Base-by-base conservation (phyloP, 1,140 invertebrate genomes). In the Potamilus streckersoni region DNA sequence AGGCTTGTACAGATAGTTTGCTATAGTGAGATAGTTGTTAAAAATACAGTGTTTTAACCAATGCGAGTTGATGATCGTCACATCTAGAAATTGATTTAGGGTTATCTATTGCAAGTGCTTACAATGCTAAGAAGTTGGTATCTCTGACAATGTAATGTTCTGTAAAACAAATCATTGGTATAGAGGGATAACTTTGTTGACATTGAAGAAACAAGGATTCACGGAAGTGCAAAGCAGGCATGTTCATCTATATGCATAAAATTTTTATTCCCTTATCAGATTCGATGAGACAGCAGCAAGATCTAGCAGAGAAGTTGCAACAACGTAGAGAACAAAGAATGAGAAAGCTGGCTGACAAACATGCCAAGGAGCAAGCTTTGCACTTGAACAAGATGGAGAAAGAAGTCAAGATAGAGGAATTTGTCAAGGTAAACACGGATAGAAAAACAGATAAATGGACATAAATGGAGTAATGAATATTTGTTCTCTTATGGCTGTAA, bases 321-420 rank as follows among this genome's bases (percentile, higher is more conserved):
- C 61, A 83, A 23, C 64, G 71, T 3, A 77, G 86, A 64, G n/a
- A 79, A 56, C 68, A 70, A 12, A 69, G 76, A 56, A 69, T 84
- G 72, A 70, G 70, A 20, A 80, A 83, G 69, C 61, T 87, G 19
- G 20, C 61, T 8, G 77, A 80, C 27, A 84, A 86, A 68, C 86
- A 87, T 64, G 78, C 79, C 67, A 81, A 82, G 63, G 86, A 87
- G 68, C 73, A 79, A 60, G 78, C 82, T 16, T 64, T 67, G 17
- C 73, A 79, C 64, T 23, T 83, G 17, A 62, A 82, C n/a, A 82
- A 74, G 56, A 62, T 74, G 23, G 80, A 84, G 12, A 82, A 83
- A 69, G 38, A 64, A 15, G 80, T 77, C 6, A 81, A 74, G 31
- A 78, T 80, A n/a, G 71, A 66, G 56, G 83, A 83, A 14, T 81